Base-by-base conservation (phyloP, 2,797 vertebrate genomes). In the Anguilla obscura region DNA sequence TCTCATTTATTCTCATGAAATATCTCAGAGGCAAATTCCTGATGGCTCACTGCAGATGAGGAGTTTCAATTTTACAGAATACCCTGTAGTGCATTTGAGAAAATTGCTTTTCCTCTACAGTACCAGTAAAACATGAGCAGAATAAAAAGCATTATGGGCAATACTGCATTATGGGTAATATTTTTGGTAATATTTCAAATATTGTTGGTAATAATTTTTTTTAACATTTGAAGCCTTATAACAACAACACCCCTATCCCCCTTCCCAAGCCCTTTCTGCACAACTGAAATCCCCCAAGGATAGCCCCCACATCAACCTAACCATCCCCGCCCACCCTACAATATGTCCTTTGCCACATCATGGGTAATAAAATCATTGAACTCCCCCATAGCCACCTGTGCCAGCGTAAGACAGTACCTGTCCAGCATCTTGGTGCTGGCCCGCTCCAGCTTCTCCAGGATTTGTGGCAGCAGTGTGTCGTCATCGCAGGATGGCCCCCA, bases 341-440 rank as follows among this genome's bases (percentile, higher is more conserved):
- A 52, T 12, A 24, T 21, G 21, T 18, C 58, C 21, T 63, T 24
- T 24, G 21, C 60, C 21, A 18, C 60, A 21, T 63, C 18, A 63
- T 21, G 24, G 24, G 60, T 63, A 24, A 24, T 9, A 69, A 69
- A 27, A 27, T 69, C 24, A 69, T 27, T 0, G 1, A 66, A 16
- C 9, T 27, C 24, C 5, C 7, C 63, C 63, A 3, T 69, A 8
- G 9, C 63, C 63, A 12, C 52, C 79, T 2, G 40, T 12, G 24
- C 60, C 80, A 84, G 27, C 2, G 24, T 18, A 69, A 5, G 63
- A 69, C 54, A 1, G 30, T 95, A 98, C 97, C 97, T 98, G 95
- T 99, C 99, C 92, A 99, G 91, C 99, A 99, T 99, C 95, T 99
- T 99, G 0, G 99, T 99, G 91, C 98, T 99, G 92, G 99, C 98